Percentiles rank a stretch among this genome's conserved stretches.
phyloP scores from a whole-genome alignment of 2,113 vertebrate genomes.

The Trogon melanurus region DNA sequence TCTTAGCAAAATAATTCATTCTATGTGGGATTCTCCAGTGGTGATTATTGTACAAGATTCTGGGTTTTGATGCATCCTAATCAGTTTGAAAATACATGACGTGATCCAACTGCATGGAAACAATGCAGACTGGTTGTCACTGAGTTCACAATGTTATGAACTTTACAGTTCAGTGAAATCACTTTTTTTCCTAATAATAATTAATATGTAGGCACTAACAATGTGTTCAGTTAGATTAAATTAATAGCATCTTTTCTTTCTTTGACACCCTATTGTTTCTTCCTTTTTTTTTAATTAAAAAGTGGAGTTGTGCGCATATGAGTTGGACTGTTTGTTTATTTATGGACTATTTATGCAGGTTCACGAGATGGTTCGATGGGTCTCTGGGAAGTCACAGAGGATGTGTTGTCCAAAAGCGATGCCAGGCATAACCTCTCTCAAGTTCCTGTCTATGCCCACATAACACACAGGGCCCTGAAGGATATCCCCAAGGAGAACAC shows the following conservation, averaged over 20 bases:
- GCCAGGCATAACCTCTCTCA: conserved; percentile 81
- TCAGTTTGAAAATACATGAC: neutral
- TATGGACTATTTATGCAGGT: conserved; percentile 74
- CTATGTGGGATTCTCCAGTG: fast-evolving
- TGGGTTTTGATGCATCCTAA: neutral
- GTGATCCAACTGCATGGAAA: neutral
- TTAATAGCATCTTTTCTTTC: neutral
- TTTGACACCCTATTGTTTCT: neutral
- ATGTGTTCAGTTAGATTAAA: neutral
- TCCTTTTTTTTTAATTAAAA: neutral
- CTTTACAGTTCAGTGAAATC: neutral
- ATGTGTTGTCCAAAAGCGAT: conserved; percentile 85
- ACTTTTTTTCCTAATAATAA: neutral
- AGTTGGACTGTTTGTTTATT: neutral
- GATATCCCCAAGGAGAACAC: conserved; percentile 97
- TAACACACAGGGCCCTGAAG: conserved; percentile 92
- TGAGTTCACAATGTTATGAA: neutral
- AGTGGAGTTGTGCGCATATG: neutral
- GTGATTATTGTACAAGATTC: neutral
- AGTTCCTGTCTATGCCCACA: conserved; percentile 92
- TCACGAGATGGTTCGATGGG: conserved; percentile 98
- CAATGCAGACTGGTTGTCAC: neutral
- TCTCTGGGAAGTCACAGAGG: conserved; percentile 95
- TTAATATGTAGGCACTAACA: neutral
- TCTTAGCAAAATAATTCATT: neutral